phyloP scores from a whole-genome alignment of 2,113 vertebrate genomes.

The Mormyrus iriodes region DNA sequence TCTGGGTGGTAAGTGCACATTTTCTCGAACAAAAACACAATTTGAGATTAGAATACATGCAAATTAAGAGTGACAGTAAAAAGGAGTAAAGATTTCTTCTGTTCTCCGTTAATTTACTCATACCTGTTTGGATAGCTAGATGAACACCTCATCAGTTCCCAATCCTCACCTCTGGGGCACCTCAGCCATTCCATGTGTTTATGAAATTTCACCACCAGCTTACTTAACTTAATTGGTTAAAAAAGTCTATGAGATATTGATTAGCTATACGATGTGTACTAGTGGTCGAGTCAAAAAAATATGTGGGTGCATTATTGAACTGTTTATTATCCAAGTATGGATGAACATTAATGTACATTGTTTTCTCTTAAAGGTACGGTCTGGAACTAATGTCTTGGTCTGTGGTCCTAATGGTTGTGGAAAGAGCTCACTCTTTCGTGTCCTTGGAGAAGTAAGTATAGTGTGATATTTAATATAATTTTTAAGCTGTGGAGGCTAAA shows the following conservation, averaged over 20 bases:
- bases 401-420: constrained; percentile 98
- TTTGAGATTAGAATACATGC: neutral
- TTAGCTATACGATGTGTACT: neutral
- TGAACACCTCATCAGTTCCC: neutral
- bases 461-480: too few species aligned
- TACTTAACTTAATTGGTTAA: neutral
- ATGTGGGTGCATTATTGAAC: too few species aligned
- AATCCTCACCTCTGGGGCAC: neutral
- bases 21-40: neutral
- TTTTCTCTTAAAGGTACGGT: constrained; percentile 68
- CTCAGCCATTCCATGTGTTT: neutral
- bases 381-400: constrained; percentile 89
- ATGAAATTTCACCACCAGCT: neutral
- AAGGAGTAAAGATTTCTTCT: neutral
- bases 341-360: neutral
- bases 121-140: neutral
- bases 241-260: neutral
- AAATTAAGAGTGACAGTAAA: neutral
- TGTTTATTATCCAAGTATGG: neutral
- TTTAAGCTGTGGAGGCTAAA: neutral
- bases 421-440: constrained; percentile 93
- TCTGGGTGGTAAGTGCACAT: neutral
- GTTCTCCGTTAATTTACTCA: neutral
- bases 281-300: neutral
- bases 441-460: constrained; percentile 83